Evolutionary conservation across 2,888 invertebrate species (phyloP).

Genomic region (Fragum whitleyi): DNA sequence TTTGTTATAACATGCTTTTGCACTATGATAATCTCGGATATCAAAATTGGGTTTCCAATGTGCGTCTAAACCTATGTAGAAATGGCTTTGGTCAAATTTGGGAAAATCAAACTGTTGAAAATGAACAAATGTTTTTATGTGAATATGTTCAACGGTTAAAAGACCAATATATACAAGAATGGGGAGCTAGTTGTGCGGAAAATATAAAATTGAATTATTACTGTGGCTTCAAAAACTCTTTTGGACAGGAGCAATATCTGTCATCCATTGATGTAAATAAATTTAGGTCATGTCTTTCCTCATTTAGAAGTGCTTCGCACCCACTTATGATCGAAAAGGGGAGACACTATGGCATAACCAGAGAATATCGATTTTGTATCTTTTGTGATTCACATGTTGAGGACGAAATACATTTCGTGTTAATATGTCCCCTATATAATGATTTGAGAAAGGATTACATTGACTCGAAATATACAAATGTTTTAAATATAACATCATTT

Average conservation of each 20-base stretch:
- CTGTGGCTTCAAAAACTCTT: neutral
- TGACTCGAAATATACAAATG: too few relatives aligned
- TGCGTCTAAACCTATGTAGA: slow-evolving; percentile 19
- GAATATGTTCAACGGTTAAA: slow-evolving; percentile 8
- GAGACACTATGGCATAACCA: neutral
- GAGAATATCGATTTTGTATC: neutral
- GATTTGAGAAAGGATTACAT: neutral
- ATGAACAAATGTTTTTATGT: neutral
- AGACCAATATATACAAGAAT: slow-evolving; percentile 16
- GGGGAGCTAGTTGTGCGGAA: neutral
- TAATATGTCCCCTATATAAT: slow-evolving; percentile 2
- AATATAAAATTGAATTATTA: neutral
- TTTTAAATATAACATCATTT: too few relatives aligned
- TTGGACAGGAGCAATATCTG: neutral
- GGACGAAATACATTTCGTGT: neutral
- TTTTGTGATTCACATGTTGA: neutral
- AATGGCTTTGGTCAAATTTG: slow-evolving; percentile 27
- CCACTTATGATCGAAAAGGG: neutral
- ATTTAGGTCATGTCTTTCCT: neutral
- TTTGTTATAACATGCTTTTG: neutral
- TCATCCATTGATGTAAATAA: neutral
- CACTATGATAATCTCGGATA: slow-evolving; percentile 21
- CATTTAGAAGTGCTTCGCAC: too few relatives aligned
- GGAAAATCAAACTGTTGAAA: neutral
- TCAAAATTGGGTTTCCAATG: slow-evolving; percentile 24